phyloP scores from a whole-genome alignment of 2,888 invertebrate species.

The Cephus spinipes region DNA sequence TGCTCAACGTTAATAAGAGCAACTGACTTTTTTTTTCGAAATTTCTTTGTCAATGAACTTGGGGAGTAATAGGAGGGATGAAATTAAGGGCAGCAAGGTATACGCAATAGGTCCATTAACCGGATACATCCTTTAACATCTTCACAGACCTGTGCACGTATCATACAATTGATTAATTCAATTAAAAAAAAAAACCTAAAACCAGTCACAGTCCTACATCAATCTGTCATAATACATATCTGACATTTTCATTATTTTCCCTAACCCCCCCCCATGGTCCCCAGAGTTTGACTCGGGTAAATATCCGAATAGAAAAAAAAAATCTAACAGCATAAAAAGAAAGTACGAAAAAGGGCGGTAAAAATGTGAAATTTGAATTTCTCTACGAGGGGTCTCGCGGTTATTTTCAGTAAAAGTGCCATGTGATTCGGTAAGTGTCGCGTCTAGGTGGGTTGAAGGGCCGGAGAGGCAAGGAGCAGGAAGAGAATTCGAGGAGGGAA shows the following conservation, averaged over 20 bases:
- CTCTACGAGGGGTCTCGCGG: not conserved
- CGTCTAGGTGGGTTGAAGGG: slow-evolving; percentile 25
- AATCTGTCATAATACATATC: not conserved
- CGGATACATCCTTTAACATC: not conserved
- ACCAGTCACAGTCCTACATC: not conserved
- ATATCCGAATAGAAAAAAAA: not conserved
- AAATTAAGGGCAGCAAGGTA: not conserved
- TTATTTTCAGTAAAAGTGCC: slow-evolving; percentile 29
- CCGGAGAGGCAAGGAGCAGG: not conserved
- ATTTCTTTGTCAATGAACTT: not conserved
- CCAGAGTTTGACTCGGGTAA: not conserved
- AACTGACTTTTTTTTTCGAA: not conserved
- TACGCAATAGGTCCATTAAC: not conserved
- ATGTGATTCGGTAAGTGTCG: slow-evolving; percentile 41
- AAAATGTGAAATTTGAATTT: not conserved
- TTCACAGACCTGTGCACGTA: not conserved
- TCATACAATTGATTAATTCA: not conserved
- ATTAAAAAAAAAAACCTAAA: not conserved
- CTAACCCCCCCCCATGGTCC: not conserved
- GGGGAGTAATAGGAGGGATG: not conserved
- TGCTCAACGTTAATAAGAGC: not conserved
- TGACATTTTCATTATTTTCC: not conserved
- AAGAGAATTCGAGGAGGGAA: not conserved
- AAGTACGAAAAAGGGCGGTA: not conserved
- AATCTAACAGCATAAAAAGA: not conserved